These are phyloP conservation scores for Philhelius pedissequus DNA, from an alignment of 2,888 invertebrate genomes.

Conservation along the genomic window DNA sequence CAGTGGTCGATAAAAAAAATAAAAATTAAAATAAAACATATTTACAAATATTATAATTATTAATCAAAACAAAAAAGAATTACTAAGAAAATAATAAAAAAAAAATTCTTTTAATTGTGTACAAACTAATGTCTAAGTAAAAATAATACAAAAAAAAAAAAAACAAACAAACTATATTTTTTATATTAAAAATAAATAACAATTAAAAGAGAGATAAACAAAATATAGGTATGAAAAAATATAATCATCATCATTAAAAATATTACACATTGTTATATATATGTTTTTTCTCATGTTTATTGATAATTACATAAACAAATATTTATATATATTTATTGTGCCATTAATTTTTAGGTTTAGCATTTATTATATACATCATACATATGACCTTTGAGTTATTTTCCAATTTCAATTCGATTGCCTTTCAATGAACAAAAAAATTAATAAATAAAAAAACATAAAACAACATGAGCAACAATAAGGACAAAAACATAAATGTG, in stretches of 20 bases:
- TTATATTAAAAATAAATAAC: constrained; percentile 50
- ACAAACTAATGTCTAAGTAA: constrained; percentile 64
- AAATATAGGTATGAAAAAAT: constrained; percentile 36
- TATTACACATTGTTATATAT: constrained; percentile 50
- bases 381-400: constrained; percentile 25
- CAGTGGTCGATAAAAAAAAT: constrained; percentile 37
- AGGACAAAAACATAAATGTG: constrained; percentile 45
- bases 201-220: constrained; percentile 34
- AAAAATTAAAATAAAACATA: constrained; percentile 34
- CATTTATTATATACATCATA: neutral
- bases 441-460: neutral
- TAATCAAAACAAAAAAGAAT: constrained; percentile 29
- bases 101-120: constrained; percentile 62
- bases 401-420: constrained; percentile 66
- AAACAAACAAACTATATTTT: constrained; percentile 55
- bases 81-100: constrained; percentile 41
- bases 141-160: constrained; percentile 49
- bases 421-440: constrained; percentile 30
- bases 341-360: constrained; percentile 38
- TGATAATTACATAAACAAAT: constrained; percentile 11
- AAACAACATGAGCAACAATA: constrained; percentile 61
- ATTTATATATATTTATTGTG: constrained; percentile 40
- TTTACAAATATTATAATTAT: constrained; percentile 55
- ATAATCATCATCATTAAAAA: constrained; percentile 56
- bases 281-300: constrained; percentile 26